Base-by-base conservation (phyloP, 2,113 vertebrate species). In the Eleginops maclovinus region DNA sequence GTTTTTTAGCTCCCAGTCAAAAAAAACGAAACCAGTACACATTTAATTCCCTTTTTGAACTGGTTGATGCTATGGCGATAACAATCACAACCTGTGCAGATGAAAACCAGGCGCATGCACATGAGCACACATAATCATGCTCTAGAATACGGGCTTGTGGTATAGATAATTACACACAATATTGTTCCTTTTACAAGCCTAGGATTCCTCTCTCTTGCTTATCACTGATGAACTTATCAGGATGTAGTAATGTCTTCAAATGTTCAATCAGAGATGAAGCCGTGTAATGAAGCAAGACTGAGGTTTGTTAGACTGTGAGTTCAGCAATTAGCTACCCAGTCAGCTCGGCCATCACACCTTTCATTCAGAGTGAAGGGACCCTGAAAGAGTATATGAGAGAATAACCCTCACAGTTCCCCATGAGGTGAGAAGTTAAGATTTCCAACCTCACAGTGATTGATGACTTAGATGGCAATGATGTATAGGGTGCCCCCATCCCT, bases 381-480 rank as follows among this genome's bases (percentile, higher is more conserved):
- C 43, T 72, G 72, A 73, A 68, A 61, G 79, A 78, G 76, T 40
- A 64, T 44, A 51, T 67, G 4, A 77, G 74, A 81, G 82, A 83
- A 74, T 72, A 77, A 61, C 43, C 63, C 58, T 74, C 51, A 31
- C 70, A 67, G 62, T 83, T 75, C 75, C 68, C 50, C 19, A 67
- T 19, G 54, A 68, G 65, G 79, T 67, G 44, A 64, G 49, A 81
- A 74, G 77, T 70, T 78, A 75, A 64, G 75, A 87, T 72, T 72
- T 63, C 60, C 60, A 84, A 67, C 68, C 63, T 61, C 67, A 14
- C 14, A 9, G 41, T 92, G 93, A 94, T 92, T 87, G 92, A 94
- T 93, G 90, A 94, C 72, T 67, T 53, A 46, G 44, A 81, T 75
- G 86, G 75, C 77, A 55, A 47, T 93, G 93, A 95, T 93, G 49